phyloP scores from a whole-genome alignment of 2,113 vertebrate genomes.

The Calidris pugnax region DNA sequence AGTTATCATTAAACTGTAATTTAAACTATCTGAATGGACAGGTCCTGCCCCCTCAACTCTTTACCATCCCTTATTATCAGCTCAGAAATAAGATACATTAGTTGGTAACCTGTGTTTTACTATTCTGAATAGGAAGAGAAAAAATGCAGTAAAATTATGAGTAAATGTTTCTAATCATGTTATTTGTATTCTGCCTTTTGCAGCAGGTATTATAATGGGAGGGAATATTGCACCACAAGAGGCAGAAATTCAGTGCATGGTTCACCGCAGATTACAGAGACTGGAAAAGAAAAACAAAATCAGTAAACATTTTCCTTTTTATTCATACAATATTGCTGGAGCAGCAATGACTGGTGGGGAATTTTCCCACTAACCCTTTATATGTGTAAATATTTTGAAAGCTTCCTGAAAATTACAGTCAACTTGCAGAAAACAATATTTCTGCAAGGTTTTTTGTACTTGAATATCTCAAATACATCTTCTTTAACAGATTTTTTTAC shows the following conservation, averaged over 20 bases:
- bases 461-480: not conserved
- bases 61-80: not conserved
- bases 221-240: not conserved
- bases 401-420: not conserved
- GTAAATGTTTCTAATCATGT: not conserved
- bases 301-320: not conserved
- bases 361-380: not conserved
- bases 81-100: not conserved
- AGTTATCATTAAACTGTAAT: constrained; percentile 21
- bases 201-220: not conserved
- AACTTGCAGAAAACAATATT: not conserved
- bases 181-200: not conserved
- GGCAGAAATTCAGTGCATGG: not conserved
- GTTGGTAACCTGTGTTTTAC: not conserved
- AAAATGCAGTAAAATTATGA: not conserved
- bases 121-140: not conserved
- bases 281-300: not conserved
- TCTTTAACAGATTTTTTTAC: not conserved
- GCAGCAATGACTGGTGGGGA: not conserved
- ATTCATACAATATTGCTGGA: not conserved
- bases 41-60: not conserved
- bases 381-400: not conserved
- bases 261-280: not conserved
- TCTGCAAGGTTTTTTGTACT: not conserved
- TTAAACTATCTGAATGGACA: constrained; percentile 13